Evolutionary conservation across 2,113 vertebrate species (phyloP).

Genomic region (Leptodactylus fuscus): DNA sequence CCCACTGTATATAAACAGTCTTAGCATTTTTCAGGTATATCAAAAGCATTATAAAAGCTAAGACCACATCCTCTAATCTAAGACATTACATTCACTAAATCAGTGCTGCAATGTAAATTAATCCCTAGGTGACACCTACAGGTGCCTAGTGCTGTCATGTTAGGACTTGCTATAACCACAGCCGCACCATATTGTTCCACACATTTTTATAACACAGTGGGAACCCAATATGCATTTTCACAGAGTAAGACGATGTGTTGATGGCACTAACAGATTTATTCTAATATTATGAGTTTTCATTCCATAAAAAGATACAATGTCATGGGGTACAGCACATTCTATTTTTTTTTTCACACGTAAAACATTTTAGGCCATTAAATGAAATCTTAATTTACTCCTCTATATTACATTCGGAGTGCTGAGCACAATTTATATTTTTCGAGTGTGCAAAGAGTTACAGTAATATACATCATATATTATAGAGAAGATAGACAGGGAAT

Average conservation of each 20-base stretch:
- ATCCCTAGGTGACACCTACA: slow-evolving; percentile 41
- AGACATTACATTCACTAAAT: neutral
- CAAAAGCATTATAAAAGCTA: no score
- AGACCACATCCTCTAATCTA: no score
- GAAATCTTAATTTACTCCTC: neutral
- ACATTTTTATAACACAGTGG: neutral
- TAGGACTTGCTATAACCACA: slow-evolving; percentile 3
- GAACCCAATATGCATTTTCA: neutral
- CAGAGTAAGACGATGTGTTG: slow-evolving; percentile 8
- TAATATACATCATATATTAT: neutral
- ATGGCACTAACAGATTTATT: slow-evolving; percentile 20
- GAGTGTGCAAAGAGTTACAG: neutral
- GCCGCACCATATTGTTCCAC: neutral
- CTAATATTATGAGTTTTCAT: neutral
- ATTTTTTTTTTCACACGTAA: neutral
- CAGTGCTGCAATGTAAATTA: neutral
- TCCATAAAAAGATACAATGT: slow-evolving; percentile 10
- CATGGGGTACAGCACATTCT: neutral
- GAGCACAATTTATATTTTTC: neutral
- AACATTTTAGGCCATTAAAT: slow-evolving; percentile 2
- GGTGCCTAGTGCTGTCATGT: neutral
- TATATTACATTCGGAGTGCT: neutral
- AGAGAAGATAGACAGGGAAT: neutral
- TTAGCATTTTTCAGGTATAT: no score
- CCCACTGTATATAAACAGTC: no score